A percentile compares a stretch with the other conserved stretches of the same genome.
Evolutionary conservation across 2,797 vertebrate species (phyloP).

Genomic region (Prionace glauca): DNA sequence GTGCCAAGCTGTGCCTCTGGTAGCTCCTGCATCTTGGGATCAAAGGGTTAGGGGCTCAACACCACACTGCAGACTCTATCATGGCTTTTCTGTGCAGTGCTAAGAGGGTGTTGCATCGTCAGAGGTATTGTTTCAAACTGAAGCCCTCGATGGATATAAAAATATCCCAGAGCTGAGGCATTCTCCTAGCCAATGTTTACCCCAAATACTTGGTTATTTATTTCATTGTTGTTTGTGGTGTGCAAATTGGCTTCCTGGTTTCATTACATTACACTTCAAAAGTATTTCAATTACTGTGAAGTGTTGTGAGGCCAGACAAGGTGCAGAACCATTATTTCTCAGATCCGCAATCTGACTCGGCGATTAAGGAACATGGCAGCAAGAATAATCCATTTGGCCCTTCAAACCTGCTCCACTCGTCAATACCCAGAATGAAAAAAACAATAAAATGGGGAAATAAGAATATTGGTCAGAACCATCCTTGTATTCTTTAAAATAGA

Average conservation of each 20-base stretch:
- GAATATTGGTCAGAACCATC: no score
- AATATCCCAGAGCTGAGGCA: no score
- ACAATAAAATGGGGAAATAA: no score
- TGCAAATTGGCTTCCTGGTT: not conserved
- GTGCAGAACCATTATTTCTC: not conserved
- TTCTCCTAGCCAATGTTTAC: not conserved
- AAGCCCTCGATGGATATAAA: no score
- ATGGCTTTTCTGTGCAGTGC: not conserved
- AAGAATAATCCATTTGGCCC: no score
- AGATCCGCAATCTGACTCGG: not conserved
- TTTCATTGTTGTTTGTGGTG: not conserved
- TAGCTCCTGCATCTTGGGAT: not conserved
- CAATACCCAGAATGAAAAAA: no score
- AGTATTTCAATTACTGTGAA: not conserved
- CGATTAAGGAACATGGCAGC: no score
- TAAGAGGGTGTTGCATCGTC: not conserved
- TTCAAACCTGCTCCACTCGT: no score
- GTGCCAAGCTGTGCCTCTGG: not conserved
- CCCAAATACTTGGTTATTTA: not conserved
- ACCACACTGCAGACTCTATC: not conserved
- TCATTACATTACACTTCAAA: not conserved
- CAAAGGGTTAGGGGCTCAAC: not conserved
- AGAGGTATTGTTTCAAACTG: no score
- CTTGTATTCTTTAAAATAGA: no score
- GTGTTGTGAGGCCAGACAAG: not conserved